A percentile compares a stretch with the other conserved stretches of the same genome.
phyloP scores from a whole-genome alignment of 2,797 vertebrate genomes.

The Macrochelys suwanniensis region DNA sequence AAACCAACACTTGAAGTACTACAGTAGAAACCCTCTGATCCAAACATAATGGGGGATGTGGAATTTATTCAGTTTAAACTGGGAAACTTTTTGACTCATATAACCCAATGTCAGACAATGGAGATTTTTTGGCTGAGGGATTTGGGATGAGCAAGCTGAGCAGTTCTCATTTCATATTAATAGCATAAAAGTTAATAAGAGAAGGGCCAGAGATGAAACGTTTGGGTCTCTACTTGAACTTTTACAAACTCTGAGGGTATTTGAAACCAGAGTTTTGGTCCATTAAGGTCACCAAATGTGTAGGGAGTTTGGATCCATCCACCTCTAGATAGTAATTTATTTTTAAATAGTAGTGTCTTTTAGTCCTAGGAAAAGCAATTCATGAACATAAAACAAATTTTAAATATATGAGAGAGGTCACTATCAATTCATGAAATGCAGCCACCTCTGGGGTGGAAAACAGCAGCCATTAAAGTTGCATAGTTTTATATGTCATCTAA shows the following conservation, averaged over 20 bases:
- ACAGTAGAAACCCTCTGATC: not conserved
- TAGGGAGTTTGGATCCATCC: not conserved
- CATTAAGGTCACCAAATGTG: not conserved
- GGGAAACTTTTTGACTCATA: not conserved
- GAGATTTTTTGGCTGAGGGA: not conserved
- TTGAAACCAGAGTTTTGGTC: not conserved
- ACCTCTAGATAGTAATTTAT: not conserved
- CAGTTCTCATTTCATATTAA: not conserved
- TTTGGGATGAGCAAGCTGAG: not conserved
- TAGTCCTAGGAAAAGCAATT: not conserved
- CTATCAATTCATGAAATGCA: not conserved
- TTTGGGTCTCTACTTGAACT: constrained; percentile 6
- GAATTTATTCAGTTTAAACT: not conserved
- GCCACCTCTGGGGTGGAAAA: not conserved
- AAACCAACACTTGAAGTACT: not conserved
- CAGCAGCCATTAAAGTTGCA: not conserved
- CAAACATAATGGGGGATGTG: not conserved
- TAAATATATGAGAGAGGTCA: not conserved
- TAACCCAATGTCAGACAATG: not conserved
- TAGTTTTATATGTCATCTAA: not conserved
- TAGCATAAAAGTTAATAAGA: not conserved
- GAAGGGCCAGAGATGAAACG: not conserved
- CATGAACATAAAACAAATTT: not conserved
- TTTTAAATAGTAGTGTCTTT: not conserved
- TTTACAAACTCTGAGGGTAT: not conserved